Percentiles rank a stretch among this genome's conserved stretches.
Conservation (phyloP, 2,797 vertebrate species). For the Anisognathus igniventris region DNA sequence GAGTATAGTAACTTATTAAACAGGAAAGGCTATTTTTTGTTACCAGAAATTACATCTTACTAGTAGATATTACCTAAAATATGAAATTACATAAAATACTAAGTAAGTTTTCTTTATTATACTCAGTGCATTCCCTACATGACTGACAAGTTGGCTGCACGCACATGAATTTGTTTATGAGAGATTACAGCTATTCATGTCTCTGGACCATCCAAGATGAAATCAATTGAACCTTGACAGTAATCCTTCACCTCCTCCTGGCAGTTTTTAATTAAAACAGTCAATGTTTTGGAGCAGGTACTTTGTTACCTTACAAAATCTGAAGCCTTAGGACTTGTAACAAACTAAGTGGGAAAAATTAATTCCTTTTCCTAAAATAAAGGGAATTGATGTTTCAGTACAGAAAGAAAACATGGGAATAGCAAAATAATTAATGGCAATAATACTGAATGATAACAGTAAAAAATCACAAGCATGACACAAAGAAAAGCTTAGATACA, state of each 20-base stretch:
- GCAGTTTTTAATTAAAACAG: slow-evolving; percentile 41
- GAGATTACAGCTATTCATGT: not conserved
- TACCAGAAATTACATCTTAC: not conserved
- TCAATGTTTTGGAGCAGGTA: not conserved
- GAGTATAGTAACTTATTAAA: not conserved
- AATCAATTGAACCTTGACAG: slow-evolving; percentile 16
- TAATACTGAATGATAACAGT: not conserved
- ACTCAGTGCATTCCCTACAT: not conserved
- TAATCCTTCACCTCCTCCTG: not conserved
- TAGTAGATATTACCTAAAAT: not conserved
- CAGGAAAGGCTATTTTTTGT: not conserved
- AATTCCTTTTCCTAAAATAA: not conserved
- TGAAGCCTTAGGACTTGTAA: not conserved
- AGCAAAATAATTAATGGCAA: not conserved
- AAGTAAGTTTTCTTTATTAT: not conserved
- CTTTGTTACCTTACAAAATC: not conserved
- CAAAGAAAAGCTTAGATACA: not conserved
- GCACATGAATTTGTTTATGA: not conserved
- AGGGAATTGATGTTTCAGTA: not conserved
- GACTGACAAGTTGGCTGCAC: not conserved
- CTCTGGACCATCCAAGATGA: not conserved
- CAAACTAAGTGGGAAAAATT: not conserved
- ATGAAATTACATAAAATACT: not conserved
- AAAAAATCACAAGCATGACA: not conserved
- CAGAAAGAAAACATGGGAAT: not conserved